Percentiles rank a stretch among this genome's conserved stretches.
These are phyloP conservation scores for Holothuria scabra DNA, from an alignment of 53 echinoderm and acorn worm species.

Conservation along the genomic window DNA sequence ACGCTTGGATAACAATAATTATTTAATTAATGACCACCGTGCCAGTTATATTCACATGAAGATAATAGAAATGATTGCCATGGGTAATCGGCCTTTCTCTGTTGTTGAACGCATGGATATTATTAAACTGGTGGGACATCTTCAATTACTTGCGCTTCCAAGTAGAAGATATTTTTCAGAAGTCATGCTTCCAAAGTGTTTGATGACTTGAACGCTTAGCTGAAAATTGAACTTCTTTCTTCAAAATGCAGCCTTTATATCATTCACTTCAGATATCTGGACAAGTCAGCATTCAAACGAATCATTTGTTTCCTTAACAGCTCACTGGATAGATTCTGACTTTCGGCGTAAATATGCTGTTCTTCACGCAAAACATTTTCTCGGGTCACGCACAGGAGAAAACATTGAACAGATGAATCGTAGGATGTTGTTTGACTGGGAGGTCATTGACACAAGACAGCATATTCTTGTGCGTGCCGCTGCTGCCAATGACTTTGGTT, in stretches of 20 bases:
- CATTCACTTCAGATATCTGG: slow-evolving; percentile 32
- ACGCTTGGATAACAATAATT: not conserved
- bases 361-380: not conserved
- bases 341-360: slow-evolving; percentile 1
- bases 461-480: too few species aligned
- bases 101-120: slow-evolving; percentile 11
- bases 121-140: not conserved
- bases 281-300: slow-evolving; percentile 7
- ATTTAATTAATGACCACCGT: not conserved
- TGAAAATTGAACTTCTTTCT: not conserved
- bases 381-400: not conserved
- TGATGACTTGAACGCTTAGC: not conserved
- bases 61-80: slow-evolving; percentile 11
- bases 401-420: too few species aligned
- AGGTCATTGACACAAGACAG: too few species aligned
- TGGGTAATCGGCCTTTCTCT: slow-evolving; percentile 2
- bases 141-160: slow-evolving; percentile 22
- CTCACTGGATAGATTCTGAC: not conserved
- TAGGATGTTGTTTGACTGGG: too few species aligned
- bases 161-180: slow-evolving; percentile 29
- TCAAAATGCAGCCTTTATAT: not conserved
- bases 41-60: not conserved
- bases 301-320: slow-evolving; percentile 8
- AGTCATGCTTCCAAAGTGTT: not conserved
- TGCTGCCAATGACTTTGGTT: slow-evolving; percentile 6